Conservation (phyloP, 1,140 invertebrate genomes). For the Trichonephila clavipes region DNA sequence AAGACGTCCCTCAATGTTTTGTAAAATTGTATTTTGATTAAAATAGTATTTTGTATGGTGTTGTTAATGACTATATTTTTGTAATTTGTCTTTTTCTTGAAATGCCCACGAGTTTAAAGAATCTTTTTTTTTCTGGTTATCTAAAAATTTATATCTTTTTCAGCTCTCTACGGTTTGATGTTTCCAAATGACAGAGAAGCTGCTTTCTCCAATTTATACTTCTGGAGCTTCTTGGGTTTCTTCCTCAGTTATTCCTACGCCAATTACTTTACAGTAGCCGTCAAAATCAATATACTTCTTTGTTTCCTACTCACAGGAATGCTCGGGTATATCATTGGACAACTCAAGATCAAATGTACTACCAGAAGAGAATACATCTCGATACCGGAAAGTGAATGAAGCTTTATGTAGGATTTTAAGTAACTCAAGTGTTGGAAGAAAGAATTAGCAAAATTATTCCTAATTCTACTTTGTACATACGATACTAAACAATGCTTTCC, state of each 20-base stretch:
- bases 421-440: too few species aligned
- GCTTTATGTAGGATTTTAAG: not conserved
- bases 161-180: conserved; percentile 70
- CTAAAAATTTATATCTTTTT: not conserved
- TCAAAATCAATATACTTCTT: conserved; percentile 58
- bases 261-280: conserved; percentile 56
- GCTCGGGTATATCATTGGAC: conserved; percentile 31
- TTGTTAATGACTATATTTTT: too few species aligned
- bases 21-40: too few species aligned
- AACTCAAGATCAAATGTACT: conserved; percentile 29
- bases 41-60: too few species aligned
- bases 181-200: conserved; percentile 66
- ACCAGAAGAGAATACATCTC: conserved; percentile 37
- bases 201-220: conserved; percentile 65
- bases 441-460: too few species aligned
- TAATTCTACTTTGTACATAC: too few species aligned
- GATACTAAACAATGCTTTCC: too few species aligned
- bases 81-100: too few species aligned
- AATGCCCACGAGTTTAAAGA: too few species aligned
- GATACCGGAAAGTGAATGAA: conserved; percentile 18
- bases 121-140: too few species aligned
- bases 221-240: conserved; percentile 69
- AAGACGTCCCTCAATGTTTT: too few species aligned
- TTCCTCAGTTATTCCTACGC: conserved; percentile 69
- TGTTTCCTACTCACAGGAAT: conserved; percentile 38